phyloP scores from a whole-genome alignment of 2,113 vertebrate species.

The Nyctibius bracteatus region DNA sequence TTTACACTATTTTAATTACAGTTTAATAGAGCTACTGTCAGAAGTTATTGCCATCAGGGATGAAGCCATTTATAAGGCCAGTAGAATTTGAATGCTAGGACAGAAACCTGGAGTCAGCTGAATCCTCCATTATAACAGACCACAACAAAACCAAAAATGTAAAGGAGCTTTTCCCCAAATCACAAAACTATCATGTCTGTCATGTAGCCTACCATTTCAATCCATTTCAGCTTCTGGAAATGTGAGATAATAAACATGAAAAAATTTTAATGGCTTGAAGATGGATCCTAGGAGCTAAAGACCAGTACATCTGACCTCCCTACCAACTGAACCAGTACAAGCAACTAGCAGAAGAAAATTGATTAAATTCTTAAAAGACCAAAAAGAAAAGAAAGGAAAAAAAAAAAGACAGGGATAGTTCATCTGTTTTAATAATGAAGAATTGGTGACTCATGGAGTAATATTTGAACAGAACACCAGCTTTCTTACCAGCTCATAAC shows the following conservation, averaged over 20 bases:
- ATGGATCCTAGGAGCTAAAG: background rate
- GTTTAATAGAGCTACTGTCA: background rate
- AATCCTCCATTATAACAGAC: background rate
- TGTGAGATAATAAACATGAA: background rate
- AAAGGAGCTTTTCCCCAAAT: background rate
- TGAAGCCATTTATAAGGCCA: background rate
- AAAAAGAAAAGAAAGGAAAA: background rate
- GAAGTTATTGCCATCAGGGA: background rate
- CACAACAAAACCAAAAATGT: background rate
- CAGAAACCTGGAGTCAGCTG: background rate
- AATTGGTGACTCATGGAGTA: background rate
- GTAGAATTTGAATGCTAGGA: background rate
- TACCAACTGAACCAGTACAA: background rate
- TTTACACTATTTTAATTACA: background rate
- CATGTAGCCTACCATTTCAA: background rate
- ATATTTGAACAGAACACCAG: background rate
- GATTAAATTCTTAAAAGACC: background rate
- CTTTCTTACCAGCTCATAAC: background rate
- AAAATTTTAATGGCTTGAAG: background rate
- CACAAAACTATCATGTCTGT: background rate
- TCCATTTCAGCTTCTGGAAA: background rate
- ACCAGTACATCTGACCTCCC: background rate
- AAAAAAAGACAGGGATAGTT: background rate
- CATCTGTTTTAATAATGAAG: background rate
- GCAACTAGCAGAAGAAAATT: background rate